Base-by-base conservation (phyloP, 2,113 vertebrate genomes). In the Microcebus tavaratra region DNA sequence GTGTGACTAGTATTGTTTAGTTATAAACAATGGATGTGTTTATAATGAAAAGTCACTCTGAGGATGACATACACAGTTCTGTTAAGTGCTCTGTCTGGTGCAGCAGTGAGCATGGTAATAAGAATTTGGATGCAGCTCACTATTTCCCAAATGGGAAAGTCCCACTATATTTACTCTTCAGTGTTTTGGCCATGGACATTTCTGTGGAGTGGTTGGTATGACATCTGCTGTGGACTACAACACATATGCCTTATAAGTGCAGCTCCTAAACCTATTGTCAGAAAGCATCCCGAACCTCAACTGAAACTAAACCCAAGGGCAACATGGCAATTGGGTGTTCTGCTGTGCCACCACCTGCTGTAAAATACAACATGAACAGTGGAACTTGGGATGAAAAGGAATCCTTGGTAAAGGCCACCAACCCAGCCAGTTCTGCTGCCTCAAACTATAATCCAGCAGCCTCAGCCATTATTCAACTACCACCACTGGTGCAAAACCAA, bases 71-170 rank as follows among this genome's bases (percentile, higher is more conserved):
- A 98, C 99, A 99, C 98, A 99, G 99, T 96, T 99, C 99, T 98
- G 99, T 99, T 99, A 99, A 99, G 98, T 99, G 99, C 98, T 99
- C 99, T 97, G 99, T 99, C 98, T 99, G 99, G 99, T 99, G 99
- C 98, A 99, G 99, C 98, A 99, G 99, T 98, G 99, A 99, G 98
- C 99, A 99, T 89, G 99, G 99, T 97, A 99, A 99, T 99, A 99
- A 99, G 98, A 99, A 99, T 59, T 99, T 99, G 99, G 99, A 99
- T 97, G 99, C 99, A 36, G 99, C 99, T 95, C 99, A 99, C 98
- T 99, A 99, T 97, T 99, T 99, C 9, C 98, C 99, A 98, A 99
- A 99, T 97, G 99, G 99, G 98, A 99, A 99, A 99, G 99, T 99
- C 94, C 99, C 99, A n/a, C 99, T 99, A 90, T 99, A 99, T 99